A percentile compares a stretch with the other conserved stretches of the same genome.
phyloP scores from a whole-genome alignment of 2,888 invertebrate species.

The Stenchaetothrips biformis region DNA sequence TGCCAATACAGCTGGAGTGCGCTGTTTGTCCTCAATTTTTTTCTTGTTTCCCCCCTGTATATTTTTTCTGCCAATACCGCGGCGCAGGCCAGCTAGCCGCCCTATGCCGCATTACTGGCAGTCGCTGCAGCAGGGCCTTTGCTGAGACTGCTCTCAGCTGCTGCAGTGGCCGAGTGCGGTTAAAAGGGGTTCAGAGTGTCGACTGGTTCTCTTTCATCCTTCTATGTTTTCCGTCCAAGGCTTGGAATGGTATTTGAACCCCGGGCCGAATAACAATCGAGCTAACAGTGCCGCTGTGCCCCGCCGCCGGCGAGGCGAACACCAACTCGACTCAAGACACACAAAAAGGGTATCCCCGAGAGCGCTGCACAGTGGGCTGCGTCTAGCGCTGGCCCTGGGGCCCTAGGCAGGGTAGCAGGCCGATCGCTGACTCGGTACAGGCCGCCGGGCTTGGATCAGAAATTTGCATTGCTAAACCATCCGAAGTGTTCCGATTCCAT shows the following conservation, averaged over 20 bases:
- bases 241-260: too few relatives aligned
- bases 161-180: too few relatives aligned
- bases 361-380: neutral
- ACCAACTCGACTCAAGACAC: conserved; percentile 7
- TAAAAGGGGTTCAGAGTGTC: too few relatives aligned
- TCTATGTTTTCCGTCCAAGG: too few relatives aligned
- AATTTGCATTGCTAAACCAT: conserved; percentile 19
- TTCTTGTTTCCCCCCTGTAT: neutral
- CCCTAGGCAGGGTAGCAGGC: neutral
- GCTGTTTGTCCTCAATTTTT: neutral
- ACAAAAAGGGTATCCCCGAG: neutral
- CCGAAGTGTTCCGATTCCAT: conserved; percentile 13
- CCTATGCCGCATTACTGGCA: too few relatives aligned
- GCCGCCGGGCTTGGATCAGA: neutral
- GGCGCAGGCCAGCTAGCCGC: too few relatives aligned
- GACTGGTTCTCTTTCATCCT: too few relatives aligned
- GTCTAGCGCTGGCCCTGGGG: neutral
- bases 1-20: neutral
- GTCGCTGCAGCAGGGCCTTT: too few relatives aligned
- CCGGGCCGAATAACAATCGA: too few relatives aligned
- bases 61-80: too few relatives aligned
- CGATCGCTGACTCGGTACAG: conserved; percentile 8
- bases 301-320: neutral
- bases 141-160: too few relatives aligned
- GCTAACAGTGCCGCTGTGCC: too few relatives aligned